Base-by-base conservation (phyloP, 2,888 invertebrate species). In the Melanophora roralis region DNA sequence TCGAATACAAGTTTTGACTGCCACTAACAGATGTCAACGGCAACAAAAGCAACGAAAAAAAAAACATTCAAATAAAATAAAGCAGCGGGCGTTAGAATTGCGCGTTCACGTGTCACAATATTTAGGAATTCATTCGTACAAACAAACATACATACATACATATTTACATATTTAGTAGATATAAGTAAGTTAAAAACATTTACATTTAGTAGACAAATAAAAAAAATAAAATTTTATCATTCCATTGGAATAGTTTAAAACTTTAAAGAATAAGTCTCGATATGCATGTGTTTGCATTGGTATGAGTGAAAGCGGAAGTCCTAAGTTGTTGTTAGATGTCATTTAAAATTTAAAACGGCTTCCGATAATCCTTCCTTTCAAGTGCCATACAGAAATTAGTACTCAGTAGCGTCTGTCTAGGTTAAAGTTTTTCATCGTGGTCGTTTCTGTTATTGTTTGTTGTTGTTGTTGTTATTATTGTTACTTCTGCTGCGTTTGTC, bases 281-380 rank as follows among this genome's bases (percentile, higher is more conserved):
- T 12, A 8, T 69, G 49, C 34, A 40, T 27, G 40, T n/a, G 38
- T 62, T 1, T 2, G n/a, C 19, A 8, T 55, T 14, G 38, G 53
- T 27, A 19, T 38, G 55, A 57, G 45, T 34, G 7, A 45, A 27
- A 27, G 27, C 76, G 76, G 76, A 80, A 76, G 71, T 76, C 76
- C 68, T 80, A 47, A 80, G 60, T 75, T 80, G 72, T 80, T 80
- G 71, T 75, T 73, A 51, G 68, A 43, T 73, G 68, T 43, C 72
- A 67, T 64, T 73, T 64, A 62, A 80, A 80, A 76, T 68, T 72
- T 80, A 68, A 64, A 80, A 73, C 68, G 80, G 68, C 73, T 80
- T 76, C 68, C 80, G 68, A 55, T 72, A 76, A 80, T 72, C 75
- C 71, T 53, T 60, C 71, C 40, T 76, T 64, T 64, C 14, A 57